A percentile compares a stretch with the other conserved stretches of the same genome.
phyloP scores from a whole-genome alignment of 2,888 invertebrate species.

The Fragum whitleyi region DNA sequence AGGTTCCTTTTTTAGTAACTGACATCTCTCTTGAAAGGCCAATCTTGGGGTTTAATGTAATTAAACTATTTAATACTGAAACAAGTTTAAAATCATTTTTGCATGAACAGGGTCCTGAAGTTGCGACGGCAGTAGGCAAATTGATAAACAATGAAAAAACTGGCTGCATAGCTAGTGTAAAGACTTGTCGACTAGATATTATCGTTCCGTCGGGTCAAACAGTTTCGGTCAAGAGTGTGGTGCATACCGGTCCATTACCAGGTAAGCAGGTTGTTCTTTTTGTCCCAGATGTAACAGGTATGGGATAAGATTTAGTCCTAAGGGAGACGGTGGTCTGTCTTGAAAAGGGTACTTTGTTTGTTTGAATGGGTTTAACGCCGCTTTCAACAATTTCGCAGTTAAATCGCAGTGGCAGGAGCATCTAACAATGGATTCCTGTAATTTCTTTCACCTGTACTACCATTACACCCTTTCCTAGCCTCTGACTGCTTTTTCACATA shows the following conservation, averaged over 20 bases:
- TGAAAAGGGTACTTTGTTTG: no score
- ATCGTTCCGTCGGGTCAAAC: conserved; percentile 16
- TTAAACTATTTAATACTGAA: conserved; percentile 8
- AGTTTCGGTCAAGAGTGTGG: not conserved
- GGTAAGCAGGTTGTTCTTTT: conserved; percentile 21
- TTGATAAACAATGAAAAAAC: not conserved
- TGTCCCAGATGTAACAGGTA: not conserved
- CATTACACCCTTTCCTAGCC: no score
- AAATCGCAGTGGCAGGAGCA: no score
- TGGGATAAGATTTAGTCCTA: conserved; percentile 3
- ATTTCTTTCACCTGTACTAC: no score
- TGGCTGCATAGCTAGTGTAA: conserved; percentile 22
- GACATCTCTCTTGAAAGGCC: conserved; percentile 24
- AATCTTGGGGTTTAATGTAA: conserved; percentile 44
- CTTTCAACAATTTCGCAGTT: no score
- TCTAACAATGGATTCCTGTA: no score
- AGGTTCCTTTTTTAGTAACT: conserved; percentile 36
- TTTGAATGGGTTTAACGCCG: no score
- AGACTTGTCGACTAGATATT: conserved; percentile 19
- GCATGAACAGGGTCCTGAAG: conserved; percentile 3
- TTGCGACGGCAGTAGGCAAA: not conserved
- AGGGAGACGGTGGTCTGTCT: conserved; percentile 25
- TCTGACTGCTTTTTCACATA: no score
- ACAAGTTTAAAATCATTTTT: not conserved
- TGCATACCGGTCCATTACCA: conserved; percentile 19